Percentiles rank a stretch among this genome's conserved stretches.
These are phyloP conservation scores for Addax nasomaculatus DNA, from an alignment of 2,113 vertebrate genomes.

Conservation along the genomic window DNA sequence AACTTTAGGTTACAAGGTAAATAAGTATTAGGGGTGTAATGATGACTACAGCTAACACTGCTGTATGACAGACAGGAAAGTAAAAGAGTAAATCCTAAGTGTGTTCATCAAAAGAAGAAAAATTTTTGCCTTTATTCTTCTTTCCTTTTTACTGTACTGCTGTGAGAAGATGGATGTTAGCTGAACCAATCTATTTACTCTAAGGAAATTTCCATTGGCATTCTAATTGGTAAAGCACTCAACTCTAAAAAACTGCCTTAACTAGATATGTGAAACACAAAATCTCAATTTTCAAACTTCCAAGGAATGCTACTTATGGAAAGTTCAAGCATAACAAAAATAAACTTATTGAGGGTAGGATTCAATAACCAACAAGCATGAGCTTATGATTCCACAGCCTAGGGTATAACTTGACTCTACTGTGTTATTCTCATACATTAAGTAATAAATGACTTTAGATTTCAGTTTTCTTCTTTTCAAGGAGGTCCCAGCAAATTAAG, in stretches of 20 bases:
- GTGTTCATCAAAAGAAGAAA: not conserved
- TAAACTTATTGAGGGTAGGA: not conserved
- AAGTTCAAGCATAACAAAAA: not conserved
- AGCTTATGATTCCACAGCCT: not conserved
- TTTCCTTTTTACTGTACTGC: not conserved
- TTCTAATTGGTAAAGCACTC: not conserved
- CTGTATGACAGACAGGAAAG: not conserved
- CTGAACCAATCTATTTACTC: not conserved
- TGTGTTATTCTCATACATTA: not conserved
- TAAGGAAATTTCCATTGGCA: not conserved
- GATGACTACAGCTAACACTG: not conserved
- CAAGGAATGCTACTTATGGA: not conserved
- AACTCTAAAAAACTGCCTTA: not conserved
- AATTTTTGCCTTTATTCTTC: not conserved
- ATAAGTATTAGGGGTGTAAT: not conserved
- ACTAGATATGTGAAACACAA: not conserved
- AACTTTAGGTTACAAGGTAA: not conserved
- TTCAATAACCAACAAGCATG: not conserved
- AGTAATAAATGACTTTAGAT: not conserved
- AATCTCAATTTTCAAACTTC: not conserved
- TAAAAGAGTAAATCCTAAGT: not conserved
- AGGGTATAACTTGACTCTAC: not conserved
- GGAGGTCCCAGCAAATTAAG: not conserved
- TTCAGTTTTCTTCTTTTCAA: constrained; percentile 7
- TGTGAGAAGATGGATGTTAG: not conserved